These are phyloP conservation scores for Peromyscus californicus DNA, from an alignment of 2,113 vertebrate genomes.

Conservation along the genomic window DNA sequence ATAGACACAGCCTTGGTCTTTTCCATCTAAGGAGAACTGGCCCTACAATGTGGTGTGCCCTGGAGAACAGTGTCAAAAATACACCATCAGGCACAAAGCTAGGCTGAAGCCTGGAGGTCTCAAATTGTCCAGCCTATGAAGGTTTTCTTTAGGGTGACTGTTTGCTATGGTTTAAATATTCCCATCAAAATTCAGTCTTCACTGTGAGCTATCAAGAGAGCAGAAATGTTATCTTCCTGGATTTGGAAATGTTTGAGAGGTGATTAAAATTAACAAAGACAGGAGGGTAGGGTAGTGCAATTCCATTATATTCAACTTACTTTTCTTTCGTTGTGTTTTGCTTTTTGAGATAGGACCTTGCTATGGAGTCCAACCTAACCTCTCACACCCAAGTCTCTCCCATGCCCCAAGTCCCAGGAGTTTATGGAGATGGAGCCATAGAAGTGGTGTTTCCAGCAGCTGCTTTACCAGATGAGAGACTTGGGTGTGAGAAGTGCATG, in stretches of 20 bases:
- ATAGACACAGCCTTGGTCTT: neutral
- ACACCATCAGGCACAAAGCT: neutral
- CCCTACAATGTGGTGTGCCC: no score
- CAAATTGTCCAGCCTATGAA: no score
- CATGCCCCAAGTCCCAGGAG: conserved; percentile 84
- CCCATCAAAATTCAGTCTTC: neutral
- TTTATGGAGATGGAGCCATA: conserved; percentile 96
- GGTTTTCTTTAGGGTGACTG: neutral
- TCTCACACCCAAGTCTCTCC: neutral
- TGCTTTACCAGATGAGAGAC: conserved; percentile 97
- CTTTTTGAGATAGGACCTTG: neutral
- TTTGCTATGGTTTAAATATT: neutral
- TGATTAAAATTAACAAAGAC: neutral
- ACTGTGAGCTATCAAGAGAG: neutral
- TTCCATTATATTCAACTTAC: no score
- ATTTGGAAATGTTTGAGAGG: neutral
- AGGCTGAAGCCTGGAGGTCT: neutral
- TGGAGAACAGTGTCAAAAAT: neutral
- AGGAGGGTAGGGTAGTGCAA: neutral
- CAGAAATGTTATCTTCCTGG: neutral
- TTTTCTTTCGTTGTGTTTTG: neutral
- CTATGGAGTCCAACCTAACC: neutral
- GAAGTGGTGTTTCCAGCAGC: conserved; percentile 95
- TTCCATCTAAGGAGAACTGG: neutral
- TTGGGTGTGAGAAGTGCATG: conserved; percentile 98